Base-by-base conservation (phyloP, 2,888 invertebrate species). In the Galerucella nymphaeae region DNA sequence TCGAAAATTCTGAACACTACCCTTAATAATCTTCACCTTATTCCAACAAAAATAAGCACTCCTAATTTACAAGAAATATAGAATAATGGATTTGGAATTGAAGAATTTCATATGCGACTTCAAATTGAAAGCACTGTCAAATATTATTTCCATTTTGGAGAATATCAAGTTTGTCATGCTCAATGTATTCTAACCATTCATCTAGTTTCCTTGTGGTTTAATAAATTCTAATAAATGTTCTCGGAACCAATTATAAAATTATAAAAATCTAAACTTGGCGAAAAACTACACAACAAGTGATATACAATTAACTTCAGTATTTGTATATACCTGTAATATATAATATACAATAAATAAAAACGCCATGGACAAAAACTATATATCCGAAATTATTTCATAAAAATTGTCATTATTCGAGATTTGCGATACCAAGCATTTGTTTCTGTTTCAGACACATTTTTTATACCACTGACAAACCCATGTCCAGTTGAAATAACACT, bases 211-310 rank as follows among this genome's bases (percentile, higher is more conserved):
- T 62, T 42, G 16, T 42, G 11, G 41, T 16, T 63, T 70, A 74
- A 72, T 69, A 76, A 72, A 64, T 66, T 74, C 75, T 76, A 75
- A n/a, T n/a, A n/a, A n/a, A n/a, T 71, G 75, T 77, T 76, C 77
- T 78, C 72, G 71, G 78, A 80, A 82, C 80, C 79, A 82, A 82
- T 80, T 80, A 80, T 76, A 81, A 80, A 81, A 81, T 80, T 81
- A 81, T 78, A 81, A 79, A 80, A 79, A 79, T 78, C 80, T 82
- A 82, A 76, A 76, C 76, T 75, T 72, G 79, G 79, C 77, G 79
- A 80, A 80, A 80, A 77, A 76, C 78, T 81, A 80, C 79, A 77
- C 77, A 77, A 79, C 78, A 76, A 76, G 76, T 79, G 79, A 76
- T 81, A 75, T 79, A 80, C 78, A 79, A 77, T 79, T 78, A 78